Conservation (phyloP, 2,797 vertebrate species). For the Glossophaga mutica region DNA sequence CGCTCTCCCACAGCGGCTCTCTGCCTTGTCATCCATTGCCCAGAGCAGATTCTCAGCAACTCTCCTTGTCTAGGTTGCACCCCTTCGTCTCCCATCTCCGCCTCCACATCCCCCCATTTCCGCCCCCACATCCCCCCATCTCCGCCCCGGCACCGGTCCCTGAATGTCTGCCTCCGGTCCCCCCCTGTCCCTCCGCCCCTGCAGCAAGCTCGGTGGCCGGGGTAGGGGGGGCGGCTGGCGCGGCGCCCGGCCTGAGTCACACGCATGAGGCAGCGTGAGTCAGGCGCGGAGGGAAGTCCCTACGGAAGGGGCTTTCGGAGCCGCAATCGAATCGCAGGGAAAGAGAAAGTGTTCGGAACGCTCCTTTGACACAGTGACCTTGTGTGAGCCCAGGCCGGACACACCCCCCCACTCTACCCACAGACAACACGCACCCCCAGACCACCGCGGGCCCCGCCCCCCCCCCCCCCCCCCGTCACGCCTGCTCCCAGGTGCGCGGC, state of each 20-base stretch:
- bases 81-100: background rate
- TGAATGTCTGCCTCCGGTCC: background rate
- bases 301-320: conserved; percentile 70
- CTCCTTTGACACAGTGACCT: conserved; percentile 77
- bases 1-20: background rate
- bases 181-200: background rate
- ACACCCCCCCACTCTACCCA: background rate
- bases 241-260: conserved; percentile 69
- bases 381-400: background rate
- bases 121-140: background rate
- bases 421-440: background rate
- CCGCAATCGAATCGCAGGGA: conserved; percentile 74
- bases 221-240: conserved; percentile 44
- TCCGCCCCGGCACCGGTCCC: background rate
- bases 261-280: conserved; percentile 79
- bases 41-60: background rate
- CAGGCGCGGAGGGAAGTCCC: conserved; percentile 79
- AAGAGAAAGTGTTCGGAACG: conserved; percentile 68
- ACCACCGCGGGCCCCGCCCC: background rate
- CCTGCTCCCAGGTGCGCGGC: background rate
- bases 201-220: background rate
- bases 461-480: no score
- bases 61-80: background rate
- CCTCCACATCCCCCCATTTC: background rate
- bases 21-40: background rate